These are phyloP conservation scores for Lophotis ruficrista DNA, from an alignment of 2,113 vertebrate species.

Conservation along the genomic window DNA sequence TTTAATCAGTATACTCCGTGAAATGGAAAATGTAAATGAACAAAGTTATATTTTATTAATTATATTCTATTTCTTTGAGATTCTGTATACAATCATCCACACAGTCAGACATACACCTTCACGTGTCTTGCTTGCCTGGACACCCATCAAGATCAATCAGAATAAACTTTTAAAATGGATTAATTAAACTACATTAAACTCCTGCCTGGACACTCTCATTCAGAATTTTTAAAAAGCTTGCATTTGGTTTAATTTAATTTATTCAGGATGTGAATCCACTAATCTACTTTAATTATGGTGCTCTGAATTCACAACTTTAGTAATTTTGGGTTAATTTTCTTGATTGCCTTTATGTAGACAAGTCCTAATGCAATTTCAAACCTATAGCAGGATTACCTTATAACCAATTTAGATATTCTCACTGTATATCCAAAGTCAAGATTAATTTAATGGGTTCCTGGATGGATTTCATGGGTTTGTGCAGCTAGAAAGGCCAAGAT, in stretches of 20 bases:
- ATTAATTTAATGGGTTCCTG: not conserved
- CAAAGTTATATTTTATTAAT: not conserved
- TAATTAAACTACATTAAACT: slow-evolving; percentile 39
- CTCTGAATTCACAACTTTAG: slow-evolving; percentile 42
- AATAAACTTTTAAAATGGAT: slow-evolving; percentile 16
- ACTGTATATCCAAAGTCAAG: not conserved
- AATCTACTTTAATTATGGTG: slow-evolving; percentile 41
- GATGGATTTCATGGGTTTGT: not conserved
- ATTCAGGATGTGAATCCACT: slow-evolving; percentile 30
- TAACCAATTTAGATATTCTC: not conserved
- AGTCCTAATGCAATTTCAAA: slow-evolving; percentile 2
- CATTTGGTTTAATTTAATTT: slow-evolving; percentile 34
- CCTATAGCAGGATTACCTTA: not conserved
- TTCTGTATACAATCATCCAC: not conserved
- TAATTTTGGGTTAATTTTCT: slow-evolving; percentile 28
- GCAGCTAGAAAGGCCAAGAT: not conserved
- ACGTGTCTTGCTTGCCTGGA: not conserved
- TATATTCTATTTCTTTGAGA: not conserved
- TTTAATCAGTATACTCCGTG: not conserved
- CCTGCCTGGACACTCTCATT: slow-evolving; percentile 2
- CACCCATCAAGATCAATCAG: not conserved
- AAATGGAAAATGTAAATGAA: not conserved
- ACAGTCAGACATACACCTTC: not conserved
- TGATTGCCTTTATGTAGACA: slow-evolving; percentile 2
- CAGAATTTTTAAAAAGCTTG: slow-evolving; percentile 19